Evolutionary conservation across 2,888 invertebrate species (phyloP).

Genomic region (Ditylenchus weischeri): DNA sequence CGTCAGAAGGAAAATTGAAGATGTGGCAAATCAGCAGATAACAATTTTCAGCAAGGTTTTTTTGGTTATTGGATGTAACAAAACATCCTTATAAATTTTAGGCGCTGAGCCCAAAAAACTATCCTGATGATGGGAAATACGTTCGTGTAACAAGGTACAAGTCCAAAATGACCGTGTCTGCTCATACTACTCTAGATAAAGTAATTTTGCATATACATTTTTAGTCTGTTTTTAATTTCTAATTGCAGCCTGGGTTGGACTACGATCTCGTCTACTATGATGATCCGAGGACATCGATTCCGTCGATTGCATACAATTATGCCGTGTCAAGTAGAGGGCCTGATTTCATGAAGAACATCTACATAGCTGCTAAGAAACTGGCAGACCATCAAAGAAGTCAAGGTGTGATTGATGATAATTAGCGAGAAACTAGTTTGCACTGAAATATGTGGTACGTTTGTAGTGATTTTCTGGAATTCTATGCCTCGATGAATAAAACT

Average conservation of each 20-base stretch:
- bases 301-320: conserved; percentile 26
- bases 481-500: no score
- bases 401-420: no score
- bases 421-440: no score
- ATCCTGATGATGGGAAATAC: conserved; percentile 16
- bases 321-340: conserved; percentile 27
- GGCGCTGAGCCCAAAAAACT: background rate
- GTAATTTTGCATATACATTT: conserved; percentile 10
- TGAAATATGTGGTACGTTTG: no score
- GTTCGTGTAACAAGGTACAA: conserved; percentile 31
- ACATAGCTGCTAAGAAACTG: background rate
- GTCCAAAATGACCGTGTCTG: conserved; percentile 28
- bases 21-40: conserved; percentile 18
- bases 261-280: conserved; percentile 31
- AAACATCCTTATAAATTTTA: no score
- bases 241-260: conserved; percentile 31
- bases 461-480: no score
- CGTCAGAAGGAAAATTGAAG: conserved; percentile 28
- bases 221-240: background rate
- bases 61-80: no score
- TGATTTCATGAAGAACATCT: conserved; percentile 22
- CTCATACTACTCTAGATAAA: conserved; percentile 27
- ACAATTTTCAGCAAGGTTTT: conserved; percentile 18
- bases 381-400: no score
- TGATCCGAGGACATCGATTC: conserved; percentile 32